A percentile compares a stretch with the other conserved stretches of the same genome.
These are phyloP conservation scores for Schrankia costaestrigalis DNA, from an alignment of 2,888 invertebrate genomes.

Conservation along the genomic window DNA sequence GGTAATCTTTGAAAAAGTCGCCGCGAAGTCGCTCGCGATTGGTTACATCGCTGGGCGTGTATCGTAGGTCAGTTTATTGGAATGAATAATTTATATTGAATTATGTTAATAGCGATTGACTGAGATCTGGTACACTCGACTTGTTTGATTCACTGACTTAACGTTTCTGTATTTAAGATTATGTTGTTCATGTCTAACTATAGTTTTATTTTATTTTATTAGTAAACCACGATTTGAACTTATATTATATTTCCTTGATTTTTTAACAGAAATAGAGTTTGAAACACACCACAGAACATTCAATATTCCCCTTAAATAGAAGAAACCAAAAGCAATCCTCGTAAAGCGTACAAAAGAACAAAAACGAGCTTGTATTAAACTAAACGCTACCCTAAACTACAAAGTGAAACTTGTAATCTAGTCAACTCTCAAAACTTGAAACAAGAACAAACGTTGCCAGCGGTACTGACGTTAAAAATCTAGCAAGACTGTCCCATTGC, in stretches of 20 bases:
- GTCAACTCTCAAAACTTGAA: constrained; percentile 1
- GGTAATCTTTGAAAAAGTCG: constrained; percentile 64
- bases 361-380: too few species aligned
- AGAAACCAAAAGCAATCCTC: too few species aligned
- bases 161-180: constrained; percentile 10
- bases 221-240: constrained; percentile 1
- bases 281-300: too few species aligned
- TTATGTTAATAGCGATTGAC: constrained; percentile 45
- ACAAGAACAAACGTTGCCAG: constrained; percentile 6
- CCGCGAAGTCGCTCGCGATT: constrained; percentile 29
- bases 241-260: too few species aligned
- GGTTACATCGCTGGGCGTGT: constrained; percentile 33
- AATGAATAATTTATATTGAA: constrained; percentile 53
- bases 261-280: too few species aligned
- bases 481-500: constrained; percentile 10
- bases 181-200: constrained; percentile 5
- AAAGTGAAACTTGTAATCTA: constrained; percentile 3
- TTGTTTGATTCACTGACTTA: constrained; percentile 14
- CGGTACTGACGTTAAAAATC: constrained; percentile 11
- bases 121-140: constrained; percentile 25
- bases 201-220: background rate
- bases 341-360: too few species aligned
- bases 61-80: constrained; percentile 45
- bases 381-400: background rate
- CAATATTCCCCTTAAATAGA: too few species aligned